Base-by-base conservation (phyloP, 2,797 vertebrate genomes). In the Sebastes glaucus region DNA sequence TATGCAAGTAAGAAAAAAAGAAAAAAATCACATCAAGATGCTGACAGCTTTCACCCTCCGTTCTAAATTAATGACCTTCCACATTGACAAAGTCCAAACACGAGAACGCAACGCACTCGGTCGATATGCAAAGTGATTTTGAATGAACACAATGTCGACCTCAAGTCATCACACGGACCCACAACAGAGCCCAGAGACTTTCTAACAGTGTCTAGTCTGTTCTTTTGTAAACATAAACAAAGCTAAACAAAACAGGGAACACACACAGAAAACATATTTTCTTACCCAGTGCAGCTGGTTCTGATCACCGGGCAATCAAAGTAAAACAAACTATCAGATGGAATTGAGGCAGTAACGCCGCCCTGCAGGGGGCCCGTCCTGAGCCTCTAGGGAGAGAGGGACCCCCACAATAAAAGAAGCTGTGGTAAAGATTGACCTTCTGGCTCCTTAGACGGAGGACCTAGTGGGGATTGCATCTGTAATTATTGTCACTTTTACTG, bases 201-300 rank as follows among this genome's bases (percentile, higher is more conserved):
- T 92, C 85, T 85, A 86, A 76, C 82, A 84, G 89, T 78, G 80
- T 91, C 88, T 85, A 72, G 71, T 90, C 86, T 83, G 80, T 71
- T 75, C 84, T 85, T 79, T 78, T 87, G 78, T 90, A 86, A 89
- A 92, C 89, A 88, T 86, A 91, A 93, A 91, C 91, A 90, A 69
- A 90, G 84, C 80, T 66, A 91, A 93, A 90, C 83, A 89, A 88
- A 89, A 85, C 83, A 81, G 87, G 77, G 87, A 90, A 92, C 87
- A 91, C 86, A 82, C 87, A 89, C 86, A 92, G 74, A 87, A 90
- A 92, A 88, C 81, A 81, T 57, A 89, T 91, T 90, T 42, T 70
- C 80, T 89, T 87, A 79, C 80, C 46, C 69, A 23, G 22, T 16
- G 78, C 88, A 92, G 88, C 90, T 91, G 91, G 85, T 87, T 88